phyloP scores from a whole-genome alignment of 2,888 invertebrate species.

The Acronicta leporina region DNA sequence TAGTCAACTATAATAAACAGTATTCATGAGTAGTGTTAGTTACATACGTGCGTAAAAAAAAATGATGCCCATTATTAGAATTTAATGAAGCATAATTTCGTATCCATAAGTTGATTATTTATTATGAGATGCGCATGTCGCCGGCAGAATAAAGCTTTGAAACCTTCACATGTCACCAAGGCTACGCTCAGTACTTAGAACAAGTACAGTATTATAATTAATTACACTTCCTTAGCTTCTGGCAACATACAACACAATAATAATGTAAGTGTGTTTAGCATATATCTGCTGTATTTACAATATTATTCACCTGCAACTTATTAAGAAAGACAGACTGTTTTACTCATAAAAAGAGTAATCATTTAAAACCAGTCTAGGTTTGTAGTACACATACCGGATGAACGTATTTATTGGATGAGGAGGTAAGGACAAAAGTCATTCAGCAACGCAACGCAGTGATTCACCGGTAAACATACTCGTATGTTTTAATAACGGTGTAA shows the following conservation, averaged over 20 bases:
- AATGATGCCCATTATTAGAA: constrained; percentile 49
- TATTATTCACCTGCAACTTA: constrained; percentile 5
- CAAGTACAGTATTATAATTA: constrained; percentile 66
- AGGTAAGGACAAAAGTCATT: constrained; percentile 49
- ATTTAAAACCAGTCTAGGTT: constrained; percentile 3
- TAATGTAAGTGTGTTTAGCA: constrained; percentile 7
- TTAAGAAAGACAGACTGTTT: constrained; percentile 2
- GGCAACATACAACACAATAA: constrained; percentile 24
- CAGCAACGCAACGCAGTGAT: constrained; percentile 45
- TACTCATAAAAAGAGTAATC: constrained; percentile 4
- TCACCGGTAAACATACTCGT: constrained; percentile 49
- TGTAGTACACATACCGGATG: constrained; percentile 8
- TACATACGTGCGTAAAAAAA: constrained; percentile 30
- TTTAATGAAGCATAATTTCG: constrained; percentile 57
- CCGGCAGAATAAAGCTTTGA: constrained; percentile 61
- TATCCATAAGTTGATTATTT: constrained; percentile 63
- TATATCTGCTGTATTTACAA: constrained; percentile 11
- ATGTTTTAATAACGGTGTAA: constrained; percentile 55
- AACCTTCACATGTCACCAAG: constrained; percentile 67
- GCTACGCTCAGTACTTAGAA: constrained; percentile 48
- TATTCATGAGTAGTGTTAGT: no score
- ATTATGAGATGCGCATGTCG: constrained; percentile 58
- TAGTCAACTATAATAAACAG: no score
- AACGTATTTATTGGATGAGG: constrained; percentile 24
- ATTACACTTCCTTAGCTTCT: constrained; percentile 69